Evolutionary conservation across 1,140 invertebrate species (phyloP), one percentile per base, ranked within the genome.

Genomic region (Phymorhynchus buccinoides): DNA sequence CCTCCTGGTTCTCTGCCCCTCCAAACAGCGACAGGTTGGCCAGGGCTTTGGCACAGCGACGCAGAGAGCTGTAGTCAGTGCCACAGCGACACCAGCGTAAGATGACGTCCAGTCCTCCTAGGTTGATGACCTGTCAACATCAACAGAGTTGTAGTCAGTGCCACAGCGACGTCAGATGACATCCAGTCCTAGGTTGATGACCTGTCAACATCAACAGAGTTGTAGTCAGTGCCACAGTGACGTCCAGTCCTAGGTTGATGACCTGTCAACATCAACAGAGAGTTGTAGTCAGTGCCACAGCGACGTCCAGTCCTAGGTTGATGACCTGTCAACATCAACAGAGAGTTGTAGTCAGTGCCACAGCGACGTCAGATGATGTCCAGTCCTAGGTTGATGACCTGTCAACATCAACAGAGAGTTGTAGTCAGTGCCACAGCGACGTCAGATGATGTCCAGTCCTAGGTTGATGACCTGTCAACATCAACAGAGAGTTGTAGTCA

Each of bases 11-110:
- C 90, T 99, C 98, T 0, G 96, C 96, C 0, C 98, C 98, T 87
- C 98, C 98, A 91, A 99, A 99, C 0, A 99, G 94, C 18, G 98
- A 98, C 0, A 99, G 93, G 93, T 99, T 99, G 1, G 98, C 98
- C 22, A 99, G 93, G 0, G 98, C 98, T 42, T 97, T 96, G 18
- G 98, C 98, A 93, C 98, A 99, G 92, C 99, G 98, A 37, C 98
- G 94, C 86, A 99, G 93, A 0, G 97, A 98, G 91, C 89, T 88
- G 44, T 90, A 95, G 90, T 99, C 98, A 88, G 96, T 98, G 90
- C 97, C 96, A 62, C 87, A 88, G 89, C 98, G 95, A 92, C 98
- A 99, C 94, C 99, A 98, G 88, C 97, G 97, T 56, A 99, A 93
- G 14, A 99, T 96, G 1, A 98, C 96, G 87, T 95, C 94, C 14